phyloP scores from a whole-genome alignment of 2,113 vertebrate species.

The Chionomys nivalis region DNA sequence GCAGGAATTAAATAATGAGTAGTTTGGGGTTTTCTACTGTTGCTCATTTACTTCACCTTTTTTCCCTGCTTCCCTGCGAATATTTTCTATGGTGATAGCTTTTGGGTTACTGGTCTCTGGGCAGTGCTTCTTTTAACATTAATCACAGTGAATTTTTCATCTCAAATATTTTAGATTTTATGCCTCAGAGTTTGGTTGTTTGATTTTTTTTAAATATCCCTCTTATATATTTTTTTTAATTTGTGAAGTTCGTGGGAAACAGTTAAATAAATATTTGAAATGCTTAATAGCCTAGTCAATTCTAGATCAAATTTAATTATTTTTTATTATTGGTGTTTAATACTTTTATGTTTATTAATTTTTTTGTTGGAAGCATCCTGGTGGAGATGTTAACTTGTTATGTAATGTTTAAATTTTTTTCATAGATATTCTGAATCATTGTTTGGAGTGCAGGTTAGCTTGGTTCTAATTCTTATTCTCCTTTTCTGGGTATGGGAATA shows the following conservation, averaged over 20 bases:
- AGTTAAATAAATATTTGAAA: neutral
- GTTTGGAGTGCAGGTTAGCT: accelerated
- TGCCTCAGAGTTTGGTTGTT: neutral
- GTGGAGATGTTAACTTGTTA: neutral
- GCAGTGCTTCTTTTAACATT: neutral
- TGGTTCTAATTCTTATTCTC: neutral
- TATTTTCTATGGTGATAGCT: neutral
- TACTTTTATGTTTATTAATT: neutral
- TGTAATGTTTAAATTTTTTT: neutral
- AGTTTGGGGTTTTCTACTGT: neutral
- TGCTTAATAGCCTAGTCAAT: neutral
- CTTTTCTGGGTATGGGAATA: neutral
- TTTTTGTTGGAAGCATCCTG: neutral
- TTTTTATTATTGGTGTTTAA: neutral
- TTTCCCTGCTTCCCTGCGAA: neutral
- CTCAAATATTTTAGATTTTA: neutral
- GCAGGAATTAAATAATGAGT: neutral
- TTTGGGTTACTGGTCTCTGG: neutral
- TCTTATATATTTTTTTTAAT: neutral
- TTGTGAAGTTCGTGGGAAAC: neutral
- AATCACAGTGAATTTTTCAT: neutral
- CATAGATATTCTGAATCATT: neutral
- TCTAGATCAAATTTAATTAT: neutral
- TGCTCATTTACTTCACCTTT: neutral
- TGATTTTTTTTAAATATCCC: neutral